Evolutionary conservation across 2,797 vertebrate genomes (phyloP).

Genomic region (Yasuhikotakia modesta): DNA sequence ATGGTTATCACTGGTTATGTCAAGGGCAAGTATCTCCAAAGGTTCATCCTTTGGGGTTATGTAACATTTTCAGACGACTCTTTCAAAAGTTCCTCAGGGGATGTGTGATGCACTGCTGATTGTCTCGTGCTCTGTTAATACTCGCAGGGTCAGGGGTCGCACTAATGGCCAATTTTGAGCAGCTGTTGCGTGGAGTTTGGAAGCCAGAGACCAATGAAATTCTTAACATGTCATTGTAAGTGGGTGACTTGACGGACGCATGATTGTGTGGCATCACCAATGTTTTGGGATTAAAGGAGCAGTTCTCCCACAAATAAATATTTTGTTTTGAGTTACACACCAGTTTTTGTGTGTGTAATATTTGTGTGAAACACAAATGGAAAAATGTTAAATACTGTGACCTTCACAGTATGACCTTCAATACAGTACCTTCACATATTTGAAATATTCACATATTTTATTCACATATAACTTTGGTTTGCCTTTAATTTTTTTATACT

Average conservation of each 20-base stretch:
- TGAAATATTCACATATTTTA: too few relatives aligned
- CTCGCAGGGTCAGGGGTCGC: conserved; percentile 89
- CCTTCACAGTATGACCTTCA: too few relatives aligned
- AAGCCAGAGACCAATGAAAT: conserved; percentile 94
- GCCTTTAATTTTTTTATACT: too few relatives aligned
- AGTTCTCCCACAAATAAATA: too few relatives aligned
- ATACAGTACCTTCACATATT: too few relatives aligned
- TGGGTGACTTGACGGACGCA: too few relatives aligned
- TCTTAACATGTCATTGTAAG: conserved; percentile 98
- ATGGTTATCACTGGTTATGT: conserved; percentile 94
- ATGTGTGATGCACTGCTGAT: conserved; percentile 47
- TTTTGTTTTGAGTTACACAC: too few relatives aligned
- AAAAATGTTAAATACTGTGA: too few relatives aligned
- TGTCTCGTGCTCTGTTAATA: conserved; percentile 65
- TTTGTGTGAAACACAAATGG: too few relatives aligned
- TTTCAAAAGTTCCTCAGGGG: background rate
- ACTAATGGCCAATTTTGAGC: conserved; percentile 93
- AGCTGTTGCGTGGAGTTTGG: conserved; percentile 95
- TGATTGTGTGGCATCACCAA: background rate
- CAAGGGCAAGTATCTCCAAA: conserved; percentile 83
- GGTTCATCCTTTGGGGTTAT: conserved; percentile 15
- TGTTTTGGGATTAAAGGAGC: background rate
- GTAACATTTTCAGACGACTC: conserved; percentile 11
- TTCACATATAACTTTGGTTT: too few relatives aligned
- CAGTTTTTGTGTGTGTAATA: too few relatives aligned